These are phyloP conservation scores for Oppia nitens DNA, from an alignment of 1,140 invertebrate genomes.

Conservation along the genomic window DNA sequence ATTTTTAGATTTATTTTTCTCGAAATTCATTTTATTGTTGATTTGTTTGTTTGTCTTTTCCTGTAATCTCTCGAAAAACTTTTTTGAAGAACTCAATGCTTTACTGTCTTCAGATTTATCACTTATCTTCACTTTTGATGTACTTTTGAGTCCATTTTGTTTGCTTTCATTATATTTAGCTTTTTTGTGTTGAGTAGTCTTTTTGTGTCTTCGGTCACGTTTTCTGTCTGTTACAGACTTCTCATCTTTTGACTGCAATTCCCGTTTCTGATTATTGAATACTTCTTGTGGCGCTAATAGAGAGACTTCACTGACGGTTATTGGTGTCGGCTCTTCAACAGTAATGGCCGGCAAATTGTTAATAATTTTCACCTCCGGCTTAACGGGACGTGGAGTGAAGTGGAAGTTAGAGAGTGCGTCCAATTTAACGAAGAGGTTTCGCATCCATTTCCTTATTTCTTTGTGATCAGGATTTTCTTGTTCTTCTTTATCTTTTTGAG, in stretches of 20 bases:
- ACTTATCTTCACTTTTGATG: constrained; percentile 43
- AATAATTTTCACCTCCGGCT: constrained; percentile 74
- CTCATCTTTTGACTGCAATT: constrained; percentile 60
- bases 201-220: constrained; percentile 69
- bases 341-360: constrained; percentile 74
- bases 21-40: neutral
- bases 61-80: constrained; percentile 63
- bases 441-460: constrained; percentile 57
- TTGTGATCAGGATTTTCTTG: constrained; percentile 49
- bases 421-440: constrained; percentile 62
- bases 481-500: constrained; percentile 39
- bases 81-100: constrained; percentile 53
- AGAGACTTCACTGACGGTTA: constrained; percentile 59
- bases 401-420: constrained; percentile 86
- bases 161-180: constrained; percentile 28
- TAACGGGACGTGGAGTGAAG: constrained; percentile 69
- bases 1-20: neutral
- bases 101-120: constrained; percentile 34
- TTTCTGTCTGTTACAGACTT: constrained; percentile 70
- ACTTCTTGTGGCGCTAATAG: constrained; percentile 89
- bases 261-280: constrained; percentile 48
- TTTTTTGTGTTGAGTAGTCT: constrained; percentile 44
- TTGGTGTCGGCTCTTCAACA: constrained; percentile 90
- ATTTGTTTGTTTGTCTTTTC: constrained; percentile 38
- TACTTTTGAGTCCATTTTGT: constrained; percentile 37